These are phyloP conservation scores for Parelbella ahira DNA, from an alignment of 2,888 invertebrate species.

Conservation along the genomic window DNA sequence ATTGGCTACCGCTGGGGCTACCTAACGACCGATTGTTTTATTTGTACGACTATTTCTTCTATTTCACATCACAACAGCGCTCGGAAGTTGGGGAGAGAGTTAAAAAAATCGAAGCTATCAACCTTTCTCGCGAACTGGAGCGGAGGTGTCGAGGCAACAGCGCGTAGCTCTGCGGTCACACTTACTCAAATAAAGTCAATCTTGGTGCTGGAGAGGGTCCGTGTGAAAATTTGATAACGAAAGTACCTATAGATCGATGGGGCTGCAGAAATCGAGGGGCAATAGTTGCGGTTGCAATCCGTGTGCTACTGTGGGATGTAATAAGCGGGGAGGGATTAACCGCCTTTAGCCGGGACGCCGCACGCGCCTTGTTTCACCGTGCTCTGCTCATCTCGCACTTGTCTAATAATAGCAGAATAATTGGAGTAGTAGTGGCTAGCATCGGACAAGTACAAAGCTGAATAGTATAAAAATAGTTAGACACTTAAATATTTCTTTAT, in stretches of 20 bases:
- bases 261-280: slow-evolving; percentile 69
- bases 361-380: slow-evolving; percentile 26
- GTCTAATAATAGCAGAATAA: slow-evolving; percentile 9
- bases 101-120: slow-evolving; percentile 38
- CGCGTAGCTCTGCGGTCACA: slow-evolving; percentile 70
- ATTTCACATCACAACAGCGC: slow-evolving; percentile 54
- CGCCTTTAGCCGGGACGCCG: slow-evolving; percentile 41
- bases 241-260: slow-evolving; percentile 69
- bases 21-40: slow-evolving; percentile 38
- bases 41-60: slow-evolving; percentile 48
- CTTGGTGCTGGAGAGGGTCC: slow-evolving; percentile 63
- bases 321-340: slow-evolving; percentile 68
- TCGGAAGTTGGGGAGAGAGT: too few species aligned
- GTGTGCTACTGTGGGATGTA: slow-evolving; percentile 75
- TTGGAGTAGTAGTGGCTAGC: too few species aligned
- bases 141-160: slow-evolving; percentile 32
- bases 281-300: slow-evolving; percentile 72
- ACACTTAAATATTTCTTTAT: too few species aligned
- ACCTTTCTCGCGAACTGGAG: slow-evolving; percentile 50
- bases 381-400: slow-evolving; percentile 18
- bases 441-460: too few species aligned
- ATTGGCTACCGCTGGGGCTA: slow-evolving; percentile 71
- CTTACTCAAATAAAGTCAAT: slow-evolving; percentile 79
- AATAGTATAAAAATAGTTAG: too few species aligned
- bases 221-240: slow-evolving; percentile 81